A percentile compares a stretch with the other conserved stretches of the same genome.
These are phyloP conservation scores for Steromphala cineraria DNA, from an alignment of 2,888 invertebrate species.

Conservation along the genomic window DNA sequence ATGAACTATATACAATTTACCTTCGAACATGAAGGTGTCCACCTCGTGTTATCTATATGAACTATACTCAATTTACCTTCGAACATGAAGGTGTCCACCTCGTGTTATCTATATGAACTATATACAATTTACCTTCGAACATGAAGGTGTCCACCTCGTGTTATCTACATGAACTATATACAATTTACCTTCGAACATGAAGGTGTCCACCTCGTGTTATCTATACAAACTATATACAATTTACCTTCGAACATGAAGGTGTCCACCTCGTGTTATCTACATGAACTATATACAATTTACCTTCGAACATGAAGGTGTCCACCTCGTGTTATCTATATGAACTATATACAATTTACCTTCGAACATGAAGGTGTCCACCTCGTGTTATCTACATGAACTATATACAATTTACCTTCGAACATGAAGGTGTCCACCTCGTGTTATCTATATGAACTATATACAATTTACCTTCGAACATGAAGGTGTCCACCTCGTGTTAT, in stretches of 20 bases:
- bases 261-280: constrained; percentile 66
- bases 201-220: constrained; percentile 38
- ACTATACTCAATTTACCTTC: too few species aligned
- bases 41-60: too few species aligned
- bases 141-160: constrained; percentile 60
- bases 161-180: too few species aligned
- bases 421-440: constrained; percentile 38
- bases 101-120: too few species aligned
- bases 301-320: constrained; percentile 46
- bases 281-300: too few species aligned
- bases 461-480: constrained; percentile 42
- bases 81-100: constrained; percentile 42
- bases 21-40: constrained; percentile 46
- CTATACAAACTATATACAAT: too few species aligned
- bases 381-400: too few species aligned
- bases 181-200: constrained; percentile 41
- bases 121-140: constrained; percentile 43
- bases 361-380: constrained; percentile 55
- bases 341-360: too few species aligned
- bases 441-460: too few species aligned
- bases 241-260: constrained; percentile 46
- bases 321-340: too few species aligned
- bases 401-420: constrained; percentile 42
- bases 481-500: constrained; percentile 64
- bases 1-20: too few species aligned